A percentile compares a stretch with the other conserved stretches of the same genome.
Conservation (phyloP, 2,113 vertebrate species). For the Pangasianodon gigas region DNA sequence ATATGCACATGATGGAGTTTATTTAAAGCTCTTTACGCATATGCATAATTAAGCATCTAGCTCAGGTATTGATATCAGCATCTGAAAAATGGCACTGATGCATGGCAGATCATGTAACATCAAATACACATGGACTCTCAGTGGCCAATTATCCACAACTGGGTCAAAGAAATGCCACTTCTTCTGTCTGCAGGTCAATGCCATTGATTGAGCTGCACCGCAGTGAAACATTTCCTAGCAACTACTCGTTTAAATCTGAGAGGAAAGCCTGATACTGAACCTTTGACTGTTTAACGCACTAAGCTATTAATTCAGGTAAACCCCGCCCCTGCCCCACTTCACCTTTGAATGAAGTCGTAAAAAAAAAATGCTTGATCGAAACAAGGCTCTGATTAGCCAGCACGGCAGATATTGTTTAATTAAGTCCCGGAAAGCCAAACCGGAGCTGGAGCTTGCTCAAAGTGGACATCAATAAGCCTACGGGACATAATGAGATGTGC, state of each 20-base stretch:
- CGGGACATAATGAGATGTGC: conserved; percentile 43
- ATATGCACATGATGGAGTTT: not conserved
- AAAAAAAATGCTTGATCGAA: not conserved
- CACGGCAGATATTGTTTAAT: conserved; percentile 38
- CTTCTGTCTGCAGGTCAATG: conserved; percentile 28
- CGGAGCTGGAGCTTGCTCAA: conserved; percentile 33
- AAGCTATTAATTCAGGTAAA: not conserved
- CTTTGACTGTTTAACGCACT: not conserved
- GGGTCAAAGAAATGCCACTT: not conserved
- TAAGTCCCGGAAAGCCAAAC: conserved; percentile 31
- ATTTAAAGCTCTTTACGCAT: not conserved
- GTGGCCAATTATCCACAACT: conserved; percentile 8
- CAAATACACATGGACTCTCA: not conserved
- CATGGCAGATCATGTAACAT: not conserved
- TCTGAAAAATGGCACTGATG: not conserved
- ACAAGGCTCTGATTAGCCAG: conserved; percentile 7
- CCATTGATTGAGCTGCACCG: conserved; percentile 18
- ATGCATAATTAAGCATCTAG: not conserved
- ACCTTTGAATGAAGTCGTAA: not conserved
- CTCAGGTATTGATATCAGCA: not conserved
- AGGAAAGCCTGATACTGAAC: not conserved
- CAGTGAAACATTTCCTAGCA: not conserved
- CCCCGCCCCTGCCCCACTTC: not conserved
- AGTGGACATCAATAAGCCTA: conserved; percentile 37
- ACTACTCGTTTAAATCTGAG: not conserved